Conservation (phyloP, 1,140 invertebrate genomes). For the Calephelis nemesis region DNA sequence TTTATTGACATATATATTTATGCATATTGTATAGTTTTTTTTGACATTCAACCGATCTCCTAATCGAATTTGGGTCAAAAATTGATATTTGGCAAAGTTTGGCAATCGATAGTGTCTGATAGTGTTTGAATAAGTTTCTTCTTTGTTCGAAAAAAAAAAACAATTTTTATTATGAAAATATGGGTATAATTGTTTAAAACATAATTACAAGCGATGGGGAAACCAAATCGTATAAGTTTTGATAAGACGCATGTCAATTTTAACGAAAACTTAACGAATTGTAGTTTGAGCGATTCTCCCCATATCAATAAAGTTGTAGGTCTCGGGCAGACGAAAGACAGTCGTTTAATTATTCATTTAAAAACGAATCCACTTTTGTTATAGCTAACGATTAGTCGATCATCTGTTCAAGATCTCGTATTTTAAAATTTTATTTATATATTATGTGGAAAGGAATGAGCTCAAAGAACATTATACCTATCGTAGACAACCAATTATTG, state of each 20-base stretch:
- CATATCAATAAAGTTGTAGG: not conserved
- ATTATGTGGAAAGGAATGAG: constrained; percentile 23
- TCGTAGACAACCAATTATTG: not conserved
- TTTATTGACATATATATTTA: constrained; percentile 72
- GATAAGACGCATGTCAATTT: not conserved
- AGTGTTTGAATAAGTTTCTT: not conserved
- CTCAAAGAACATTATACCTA: constrained; percentile 16
- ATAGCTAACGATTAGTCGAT: not conserved
- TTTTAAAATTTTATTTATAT: constrained; percentile 17
- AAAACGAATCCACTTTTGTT: not conserved
- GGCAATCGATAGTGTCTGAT: not conserved
- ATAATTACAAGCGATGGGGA: not conserved
- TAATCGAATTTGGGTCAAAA: constrained; percentile 42
- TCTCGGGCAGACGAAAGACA: not conserved
- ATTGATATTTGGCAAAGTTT: constrained; percentile 28
- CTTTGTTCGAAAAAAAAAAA: not conserved
- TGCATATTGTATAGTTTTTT: constrained; percentile 70
- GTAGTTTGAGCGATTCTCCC: not conserved
- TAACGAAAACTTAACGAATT: not conserved
- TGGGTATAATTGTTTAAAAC: not conserved
- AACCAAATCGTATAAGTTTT: not conserved
- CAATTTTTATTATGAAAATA: not conserved
- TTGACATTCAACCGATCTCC: constrained; percentile 59
- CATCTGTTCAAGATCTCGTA: constrained; percentile 19
- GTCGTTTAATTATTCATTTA: not conserved